Percentiles rank a stretch among this genome's conserved stretches.
Conservation (phyloP, 1,140 invertebrate species). For the Brachionus calyciflorus region DNA sequence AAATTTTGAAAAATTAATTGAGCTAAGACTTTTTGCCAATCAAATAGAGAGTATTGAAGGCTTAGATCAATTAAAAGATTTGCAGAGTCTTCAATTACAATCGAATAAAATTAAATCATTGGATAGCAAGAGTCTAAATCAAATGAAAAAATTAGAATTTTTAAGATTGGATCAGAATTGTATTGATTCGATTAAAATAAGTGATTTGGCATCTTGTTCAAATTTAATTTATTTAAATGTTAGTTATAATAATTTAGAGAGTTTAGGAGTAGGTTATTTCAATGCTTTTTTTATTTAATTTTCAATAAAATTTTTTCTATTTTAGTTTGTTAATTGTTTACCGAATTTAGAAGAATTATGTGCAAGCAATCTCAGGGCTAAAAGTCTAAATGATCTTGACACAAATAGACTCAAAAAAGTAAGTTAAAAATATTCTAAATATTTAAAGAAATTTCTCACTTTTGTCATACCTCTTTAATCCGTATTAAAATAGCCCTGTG, state of each 20-base stretch:
- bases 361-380: slow-evolving; percentile 53
- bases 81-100: slow-evolving; percentile 54
- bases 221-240: slow-evolving; percentile 55
- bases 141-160: slow-evolving; percentile 53
- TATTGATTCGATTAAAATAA: slow-evolving; percentile 52
- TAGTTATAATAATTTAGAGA: slow-evolving; percentile 55
- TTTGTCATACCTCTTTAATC: too few species aligned
- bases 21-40: slow-evolving; percentile 58
- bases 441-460: background rate
- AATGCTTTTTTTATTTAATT: background rate
- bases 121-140: slow-evolving; percentile 52
- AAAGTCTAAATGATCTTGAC: slow-evolving; percentile 51
- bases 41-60: slow-evolving; percentile 52
- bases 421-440: background rate
- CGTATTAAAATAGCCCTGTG: too few species aligned
- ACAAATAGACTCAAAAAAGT: slow-evolving; percentile 13
- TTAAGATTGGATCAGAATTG: slow-evolving; percentile 56
- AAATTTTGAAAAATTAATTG: slow-evolving; percentile 53
- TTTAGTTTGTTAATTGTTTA: slow-evolving; percentile 55
- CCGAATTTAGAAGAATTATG: slow-evolving; percentile 58
- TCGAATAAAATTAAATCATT: slow-evolving; percentile 55
- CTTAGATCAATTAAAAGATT: slow-evolving; percentile 54
- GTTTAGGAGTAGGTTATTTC: background rate
- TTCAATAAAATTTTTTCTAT: slow-evolving; percentile 15
- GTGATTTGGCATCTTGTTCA: slow-evolving; percentile 54